Evolutionary conservation across 2,888 invertebrate species (phyloP).

Genomic region (Sympetrum striolatum): DNA sequence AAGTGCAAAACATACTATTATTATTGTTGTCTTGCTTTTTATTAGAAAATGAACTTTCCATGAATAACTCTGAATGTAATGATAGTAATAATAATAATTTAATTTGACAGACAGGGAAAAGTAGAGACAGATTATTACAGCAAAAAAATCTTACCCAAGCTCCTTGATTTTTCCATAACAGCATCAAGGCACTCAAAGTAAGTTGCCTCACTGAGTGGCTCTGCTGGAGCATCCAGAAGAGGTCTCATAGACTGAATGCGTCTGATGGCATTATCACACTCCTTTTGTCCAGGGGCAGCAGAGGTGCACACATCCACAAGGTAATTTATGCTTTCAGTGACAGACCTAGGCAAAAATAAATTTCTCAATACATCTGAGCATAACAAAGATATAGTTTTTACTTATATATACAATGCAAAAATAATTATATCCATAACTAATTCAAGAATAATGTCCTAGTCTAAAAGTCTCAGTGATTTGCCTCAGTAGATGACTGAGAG

Average conservation of each 20-base stretch:
- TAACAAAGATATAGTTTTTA: neutral
- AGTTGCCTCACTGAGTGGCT: conserved; percentile 85
- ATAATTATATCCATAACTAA: neutral
- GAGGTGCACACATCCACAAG: conserved; percentile 87
- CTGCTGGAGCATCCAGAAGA: conserved; percentile 82
- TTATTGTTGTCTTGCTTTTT: too few relatives aligned
- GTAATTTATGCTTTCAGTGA: conserved; percentile 91
- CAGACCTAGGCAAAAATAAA: conserved; percentile 65
- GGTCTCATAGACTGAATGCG: conserved; percentile 87
- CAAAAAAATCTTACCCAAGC: conserved; percentile 64
- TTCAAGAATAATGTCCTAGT: neutral
- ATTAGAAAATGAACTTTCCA: too few relatives aligned
- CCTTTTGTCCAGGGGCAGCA: conserved; percentile 94
- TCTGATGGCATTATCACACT: conserved; percentile 94
- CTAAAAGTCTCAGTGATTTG: neutral
- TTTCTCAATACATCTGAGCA: neutral
- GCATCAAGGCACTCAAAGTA: conserved; percentile 94
- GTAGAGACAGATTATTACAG: neutral
- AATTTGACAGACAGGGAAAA: too few relatives aligned
- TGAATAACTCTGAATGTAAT: too few relatives aligned
- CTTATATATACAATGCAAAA: neutral
- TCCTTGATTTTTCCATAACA: conserved; percentile 87
- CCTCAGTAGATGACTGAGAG: too few relatives aligned
- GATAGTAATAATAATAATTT: too few relatives aligned
- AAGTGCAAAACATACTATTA: too few relatives aligned